Percentiles rank a stretch among this genome's conserved stretches.
These are phyloP conservation scores for Mesorhabditis sp. DNA, from an alignment of 2,888 invertebrate genomes.

Conservation along the genomic window DNA sequence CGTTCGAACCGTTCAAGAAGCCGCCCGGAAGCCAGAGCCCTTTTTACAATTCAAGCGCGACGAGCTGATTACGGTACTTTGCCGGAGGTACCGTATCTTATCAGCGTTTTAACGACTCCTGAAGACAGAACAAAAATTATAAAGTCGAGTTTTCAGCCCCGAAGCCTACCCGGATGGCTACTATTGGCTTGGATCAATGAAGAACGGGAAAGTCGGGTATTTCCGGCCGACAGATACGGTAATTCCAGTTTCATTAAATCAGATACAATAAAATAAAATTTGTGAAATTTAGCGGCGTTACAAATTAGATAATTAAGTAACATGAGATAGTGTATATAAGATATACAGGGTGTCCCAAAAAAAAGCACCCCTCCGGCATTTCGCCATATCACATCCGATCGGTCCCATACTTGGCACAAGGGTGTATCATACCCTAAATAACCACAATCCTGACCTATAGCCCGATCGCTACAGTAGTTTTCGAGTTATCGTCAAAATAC, in stretches of 20 bases:
- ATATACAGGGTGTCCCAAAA: too few species aligned
- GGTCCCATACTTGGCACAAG: too few species aligned
- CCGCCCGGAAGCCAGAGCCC: slow-evolving; percentile 67
- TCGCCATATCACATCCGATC: too few species aligned
- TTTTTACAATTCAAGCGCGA: slow-evolving; percentile 79
- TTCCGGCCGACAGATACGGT: slow-evolving; percentile 37
- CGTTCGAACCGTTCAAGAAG: slow-evolving; percentile 76
- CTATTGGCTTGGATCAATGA: slow-evolving; percentile 85
- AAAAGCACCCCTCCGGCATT: too few species aligned
- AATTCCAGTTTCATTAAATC: background rate
- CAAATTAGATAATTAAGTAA: background rate
- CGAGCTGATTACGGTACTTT: slow-evolving; percentile 86
- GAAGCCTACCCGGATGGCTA: slow-evolving; percentile 47
- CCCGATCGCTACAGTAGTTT: too few species aligned
- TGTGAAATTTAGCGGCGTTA: too few species aligned
- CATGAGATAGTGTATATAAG: background rate
- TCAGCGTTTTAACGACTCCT: too few species aligned
- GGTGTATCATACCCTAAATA: too few species aligned
- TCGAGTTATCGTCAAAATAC: too few species aligned
- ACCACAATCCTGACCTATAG: too few species aligned
- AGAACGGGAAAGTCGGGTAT: slow-evolving; percentile 67
- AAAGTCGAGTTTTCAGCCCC: slow-evolving; percentile 44
- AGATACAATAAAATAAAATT: too few species aligned
- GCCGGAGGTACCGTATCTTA: slow-evolving; percentile 68
- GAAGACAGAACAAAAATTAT: too few species aligned